Evolutionary conservation across 2,888 invertebrate genomes (phyloP).

Genomic region (Hypomecis punctinalis): DNA sequence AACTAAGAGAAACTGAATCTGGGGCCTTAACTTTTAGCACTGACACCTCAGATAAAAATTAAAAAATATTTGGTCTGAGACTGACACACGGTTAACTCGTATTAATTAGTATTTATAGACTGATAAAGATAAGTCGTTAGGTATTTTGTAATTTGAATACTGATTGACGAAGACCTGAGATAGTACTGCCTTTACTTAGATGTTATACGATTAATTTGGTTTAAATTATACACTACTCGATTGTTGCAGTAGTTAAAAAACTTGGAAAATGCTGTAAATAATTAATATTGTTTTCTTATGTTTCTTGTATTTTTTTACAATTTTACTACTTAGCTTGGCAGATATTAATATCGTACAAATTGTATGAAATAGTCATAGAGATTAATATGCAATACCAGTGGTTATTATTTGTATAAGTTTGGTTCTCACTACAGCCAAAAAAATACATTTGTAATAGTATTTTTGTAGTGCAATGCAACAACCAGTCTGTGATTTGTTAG

Average conservation of each 20-base stretch:
- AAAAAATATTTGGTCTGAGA: too few species aligned
- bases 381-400: slow-evolving; percentile 8
- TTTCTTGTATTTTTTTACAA: too few species aligned
- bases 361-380: slow-evolving; percentile 8
- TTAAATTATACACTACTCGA: slow-evolving; percentile 8
- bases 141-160: slow-evolving; percentile 51
- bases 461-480: slow-evolving; percentile 54
- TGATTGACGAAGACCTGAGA: slow-evolving; percentile 12
- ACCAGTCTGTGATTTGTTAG: slow-evolving; percentile 76
- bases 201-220: not conserved
- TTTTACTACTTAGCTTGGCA: too few species aligned
- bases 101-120: slow-evolving; percentile 43
- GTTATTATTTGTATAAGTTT: slow-evolving; percentile 12
- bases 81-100: slow-evolving; percentile 41
- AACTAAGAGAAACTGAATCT: too few species aligned
- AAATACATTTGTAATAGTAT: slow-evolving; percentile 29
- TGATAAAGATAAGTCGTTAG: slow-evolving; percentile 43
- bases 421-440: slow-evolving; percentile 12
- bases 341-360: slow-evolving; percentile 12
- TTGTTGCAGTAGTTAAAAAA: not conserved
- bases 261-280: too few species aligned
- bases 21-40: too few species aligned
- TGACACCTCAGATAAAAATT: too few species aligned
- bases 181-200: slow-evolving; percentile 25
- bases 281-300: too few species aligned